These are phyloP conservation scores for Synergus gifuensis DNA, from an alignment of 2,888 invertebrate genomes.

Conservation along the genomic window DNA sequence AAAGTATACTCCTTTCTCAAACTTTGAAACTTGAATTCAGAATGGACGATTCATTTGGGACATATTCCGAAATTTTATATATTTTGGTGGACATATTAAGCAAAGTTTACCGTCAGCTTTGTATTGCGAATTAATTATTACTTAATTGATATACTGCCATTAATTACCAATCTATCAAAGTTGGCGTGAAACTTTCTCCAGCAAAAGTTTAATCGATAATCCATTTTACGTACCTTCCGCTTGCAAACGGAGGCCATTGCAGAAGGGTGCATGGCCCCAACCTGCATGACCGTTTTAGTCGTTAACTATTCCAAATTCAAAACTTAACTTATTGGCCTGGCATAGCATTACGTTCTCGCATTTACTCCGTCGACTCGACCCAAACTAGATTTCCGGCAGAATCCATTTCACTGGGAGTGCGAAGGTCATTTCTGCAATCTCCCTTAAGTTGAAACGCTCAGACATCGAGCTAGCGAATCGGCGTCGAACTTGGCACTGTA, in stretches of 20 bases:
- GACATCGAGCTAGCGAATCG: background rate
- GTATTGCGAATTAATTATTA: background rate
- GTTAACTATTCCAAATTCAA: constrained; percentile 19
- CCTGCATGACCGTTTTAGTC: constrained; percentile 22
- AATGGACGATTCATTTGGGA: background rate
- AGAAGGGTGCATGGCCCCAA: background rate
- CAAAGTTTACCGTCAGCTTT: background rate
- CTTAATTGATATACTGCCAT: constrained; percentile 2
- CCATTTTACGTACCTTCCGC: constrained; percentile 33
- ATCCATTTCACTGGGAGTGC: constrained; percentile 47
- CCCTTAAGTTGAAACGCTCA: constrained; percentile 27
- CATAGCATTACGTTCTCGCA: constrained; percentile 46
- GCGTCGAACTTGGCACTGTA: background rate
- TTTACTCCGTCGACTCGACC: constrained; percentile 46
- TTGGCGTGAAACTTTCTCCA: constrained; percentile 10
- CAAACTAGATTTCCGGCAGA: constrained; percentile 53
- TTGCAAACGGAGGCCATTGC: background rate
- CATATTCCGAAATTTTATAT: background rate
- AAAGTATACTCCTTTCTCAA: background rate
- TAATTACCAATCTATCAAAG: constrained; percentile 44
- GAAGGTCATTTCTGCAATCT: constrained; percentile 36
- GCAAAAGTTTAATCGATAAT: constrained; percentile 38
- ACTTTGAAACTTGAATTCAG: background rate
- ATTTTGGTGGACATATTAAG: background rate
- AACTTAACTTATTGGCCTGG: constrained; percentile 22